Evolutionary conservation across 2,888 invertebrate genomes (phyloP), one percentile per base, ranked within the genome.

Genomic region (Epistrophe grossulariae): DNA sequence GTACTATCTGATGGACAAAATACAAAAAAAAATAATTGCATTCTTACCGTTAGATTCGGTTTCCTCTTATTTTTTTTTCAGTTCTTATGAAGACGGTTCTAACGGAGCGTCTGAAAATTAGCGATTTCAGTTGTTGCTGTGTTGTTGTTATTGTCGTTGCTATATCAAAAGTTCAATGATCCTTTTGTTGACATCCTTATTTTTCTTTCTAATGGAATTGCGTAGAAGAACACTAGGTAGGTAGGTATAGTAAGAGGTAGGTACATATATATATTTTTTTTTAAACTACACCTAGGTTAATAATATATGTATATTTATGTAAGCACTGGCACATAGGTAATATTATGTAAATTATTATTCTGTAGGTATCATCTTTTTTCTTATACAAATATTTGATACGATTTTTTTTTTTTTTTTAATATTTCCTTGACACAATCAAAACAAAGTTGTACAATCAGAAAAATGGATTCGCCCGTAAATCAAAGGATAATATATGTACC

Each of bases 181-280:
- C 87, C 87, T 83, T 83, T 76, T 87, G 83, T 87, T 87, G 83
- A 87, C 83, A 87, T 87, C 87, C 83, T 79, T 79, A 45, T 68
- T 73, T 66, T 70, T 43, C 31, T 13, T 68, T 50, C 19, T n/a
- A 40, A 40, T 64, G 83, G 66, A 66, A 71, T 71, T 78, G 74
- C 85, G 82, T 82, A 74, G 38, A 79, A 83, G 64, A 79, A 78
- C 62, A 78, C 78, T 17, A 48, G 45, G 77, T 85, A 71, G 55
- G 64, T 50, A 45, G 71, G 80, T 43, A 59, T 31, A 24, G 31
- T 31, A 31, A 7, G 31, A 31, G 8, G 55, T 55, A 19, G 5
- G 19, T 62, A 24, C 8, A 9, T 38, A 24, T 8, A 19, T 40
- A 15, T 72, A 43, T 2, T 73, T 11, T 73, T 50, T 55, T 73